Evolutionary conservation across 1,140 invertebrate genomes (phyloP).

Genomic region (Antheraea pernyi): DNA sequence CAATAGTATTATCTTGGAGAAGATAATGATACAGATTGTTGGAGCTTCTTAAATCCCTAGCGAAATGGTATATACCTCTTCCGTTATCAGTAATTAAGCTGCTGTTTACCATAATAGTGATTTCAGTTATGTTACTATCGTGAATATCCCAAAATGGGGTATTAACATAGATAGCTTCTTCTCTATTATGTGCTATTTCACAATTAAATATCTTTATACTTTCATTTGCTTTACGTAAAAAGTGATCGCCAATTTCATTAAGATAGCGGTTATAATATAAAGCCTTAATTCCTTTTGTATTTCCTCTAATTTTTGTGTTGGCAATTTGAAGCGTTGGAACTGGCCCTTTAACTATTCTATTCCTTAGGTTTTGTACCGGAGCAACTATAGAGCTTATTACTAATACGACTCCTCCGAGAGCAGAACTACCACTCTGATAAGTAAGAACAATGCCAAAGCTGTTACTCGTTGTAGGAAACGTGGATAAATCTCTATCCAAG

Average conservation of each 20-base stretch:
- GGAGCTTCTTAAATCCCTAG: conserved; percentile 92
- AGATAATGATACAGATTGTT: conserved; percentile 98
- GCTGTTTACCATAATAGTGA: conserved; percentile 91
- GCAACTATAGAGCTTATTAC: conserved; percentile 88
- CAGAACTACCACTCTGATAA: conserved; percentile 89
- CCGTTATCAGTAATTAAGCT: conserved; percentile 92
- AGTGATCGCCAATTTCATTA: conserved; percentile 91
- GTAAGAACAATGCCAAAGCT: conserved; percentile 90
- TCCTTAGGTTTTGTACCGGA: conserved; percentile 84
- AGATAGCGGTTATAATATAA: conserved; percentile 94
- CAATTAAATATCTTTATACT: conserved; percentile 89
- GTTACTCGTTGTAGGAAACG: conserved; percentile 92
- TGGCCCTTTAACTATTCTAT: conserved; percentile 86
- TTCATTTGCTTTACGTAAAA: conserved; percentile 92
- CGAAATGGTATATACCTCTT: conserved; percentile 91
- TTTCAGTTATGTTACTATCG: conserved; percentile 90
- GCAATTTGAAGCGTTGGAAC: conserved; percentile 86
- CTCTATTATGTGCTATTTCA: conserved; percentile 88
- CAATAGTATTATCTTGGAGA: conserved; percentile 92
- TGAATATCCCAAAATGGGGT: conserved; percentile 92
- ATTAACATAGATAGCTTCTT: conserved; percentile 89
- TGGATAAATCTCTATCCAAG: conserved; percentile 88
- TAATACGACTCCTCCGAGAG: conserved; percentile 90
- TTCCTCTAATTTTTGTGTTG: conserved; percentile 88
- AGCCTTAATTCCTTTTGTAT: conserved; percentile 89